These are phyloP conservation scores for Ammodytes dubius DNA, from an alignment of 2,113 vertebrate genomes.

Conservation along the genomic window DNA sequence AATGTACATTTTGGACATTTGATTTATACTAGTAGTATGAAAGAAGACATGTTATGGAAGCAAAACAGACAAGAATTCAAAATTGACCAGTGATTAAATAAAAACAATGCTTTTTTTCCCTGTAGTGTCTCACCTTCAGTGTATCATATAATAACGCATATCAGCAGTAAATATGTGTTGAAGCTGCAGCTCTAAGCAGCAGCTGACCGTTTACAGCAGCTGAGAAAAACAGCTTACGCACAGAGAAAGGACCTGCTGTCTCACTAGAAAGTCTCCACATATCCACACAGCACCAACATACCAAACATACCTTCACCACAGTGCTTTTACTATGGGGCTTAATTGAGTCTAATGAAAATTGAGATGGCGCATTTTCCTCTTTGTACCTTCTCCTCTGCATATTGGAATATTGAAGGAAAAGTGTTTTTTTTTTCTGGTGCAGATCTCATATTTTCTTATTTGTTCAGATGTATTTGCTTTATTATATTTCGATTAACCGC, in stretches of 20 bases:
- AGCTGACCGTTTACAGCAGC: slow-evolving; percentile 71
- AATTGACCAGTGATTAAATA: too few relatives aligned
- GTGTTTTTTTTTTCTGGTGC: not conserved
- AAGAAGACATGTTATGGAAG: too few relatives aligned
- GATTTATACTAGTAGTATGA: too few relatives aligned
- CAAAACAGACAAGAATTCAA: too few relatives aligned
- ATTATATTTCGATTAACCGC: slow-evolving; percentile 26
- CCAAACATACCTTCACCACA: slow-evolving; percentile 26
- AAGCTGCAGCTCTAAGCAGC: slow-evolving; percentile 50
- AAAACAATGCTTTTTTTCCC: too few relatives aligned
- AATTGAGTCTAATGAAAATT: slow-evolving; percentile 18
- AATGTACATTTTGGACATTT: too few relatives aligned
- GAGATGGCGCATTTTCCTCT: not conserved
- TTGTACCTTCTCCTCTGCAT: not conserved
- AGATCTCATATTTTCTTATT: slow-evolving; percentile 5
- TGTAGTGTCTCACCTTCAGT: too few relatives aligned
- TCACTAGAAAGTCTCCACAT: slow-evolving; percentile 47
- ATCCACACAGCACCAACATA: slow-evolving; percentile 52
- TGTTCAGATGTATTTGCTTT: slow-evolving; percentile 38
- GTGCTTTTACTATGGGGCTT: not conserved
- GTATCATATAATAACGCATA: not conserved
- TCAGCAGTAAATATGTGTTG: slow-evolving; percentile 23
- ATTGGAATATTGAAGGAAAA: not conserved
- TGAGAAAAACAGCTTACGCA: slow-evolving; percentile 73
- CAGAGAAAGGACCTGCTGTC: slow-evolving; percentile 45